Percentiles rank a stretch among this genome's conserved stretches.
Conservation (phyloP, 2,797 vertebrate genomes). For the Margarornis squamiger region DNA sequence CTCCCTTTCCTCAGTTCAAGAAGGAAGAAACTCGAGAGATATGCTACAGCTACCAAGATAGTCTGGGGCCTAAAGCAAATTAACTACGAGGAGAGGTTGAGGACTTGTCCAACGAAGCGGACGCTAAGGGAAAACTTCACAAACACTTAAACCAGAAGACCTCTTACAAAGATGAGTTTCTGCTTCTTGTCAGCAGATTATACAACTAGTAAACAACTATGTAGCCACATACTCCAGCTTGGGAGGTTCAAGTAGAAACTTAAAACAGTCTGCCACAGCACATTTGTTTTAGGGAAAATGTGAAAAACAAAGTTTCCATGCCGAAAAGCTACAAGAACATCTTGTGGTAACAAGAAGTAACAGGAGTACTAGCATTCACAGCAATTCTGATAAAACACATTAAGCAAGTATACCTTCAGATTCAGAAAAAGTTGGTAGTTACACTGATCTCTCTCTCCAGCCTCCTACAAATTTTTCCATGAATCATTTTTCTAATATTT, state of each 20-base stretch:
- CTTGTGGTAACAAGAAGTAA: not conserved
- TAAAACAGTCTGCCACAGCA: not conserved
- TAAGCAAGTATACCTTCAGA: not conserved
- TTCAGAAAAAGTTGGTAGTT: not conserved
- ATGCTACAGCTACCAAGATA: not conserved
- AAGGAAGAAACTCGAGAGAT: not conserved
- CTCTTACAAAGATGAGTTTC: not conserved
- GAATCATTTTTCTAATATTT: not conserved
- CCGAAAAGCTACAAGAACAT: not conserved
- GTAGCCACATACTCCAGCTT: not conserved
- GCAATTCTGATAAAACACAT: fast-evolving
- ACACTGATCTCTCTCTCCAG: not conserved
- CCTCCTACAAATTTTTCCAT: not conserved
- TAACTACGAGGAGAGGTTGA: not conserved
- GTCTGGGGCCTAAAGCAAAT: not conserved
- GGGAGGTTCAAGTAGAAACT: not conserved
- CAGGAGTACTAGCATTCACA: not conserved
- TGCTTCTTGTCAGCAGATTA: not conserved
- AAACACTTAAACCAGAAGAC: not conserved
- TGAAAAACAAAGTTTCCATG: not conserved
- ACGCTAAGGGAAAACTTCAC: not conserved
- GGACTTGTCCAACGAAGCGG: not conserved
- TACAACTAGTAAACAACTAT: not conserved
- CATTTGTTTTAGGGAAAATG: not conserved
- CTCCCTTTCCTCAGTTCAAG: not conserved